Evolutionary conservation across 2,113 vertebrate species (phyloP).

Genomic region (Alouatta palliata): DNA sequence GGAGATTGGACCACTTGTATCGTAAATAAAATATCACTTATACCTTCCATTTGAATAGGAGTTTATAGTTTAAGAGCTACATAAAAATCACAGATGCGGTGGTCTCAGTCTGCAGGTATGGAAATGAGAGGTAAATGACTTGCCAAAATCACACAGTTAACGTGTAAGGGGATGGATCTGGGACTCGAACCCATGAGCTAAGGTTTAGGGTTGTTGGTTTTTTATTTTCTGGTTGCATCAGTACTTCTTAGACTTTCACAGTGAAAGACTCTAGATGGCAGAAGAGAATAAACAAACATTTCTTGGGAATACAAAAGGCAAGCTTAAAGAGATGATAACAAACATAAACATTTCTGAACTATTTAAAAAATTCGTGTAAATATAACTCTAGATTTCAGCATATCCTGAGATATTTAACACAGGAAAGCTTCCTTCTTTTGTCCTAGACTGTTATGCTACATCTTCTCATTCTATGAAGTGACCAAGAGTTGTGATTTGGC

Average conservation of each 20-base stretch:
- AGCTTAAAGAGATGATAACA: not conserved
- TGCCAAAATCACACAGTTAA: not conserved
- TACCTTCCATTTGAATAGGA: not conserved
- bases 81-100: not conserved
- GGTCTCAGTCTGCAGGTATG: not conserved
- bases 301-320: not conserved
- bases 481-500: not conserved
- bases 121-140: not conserved
- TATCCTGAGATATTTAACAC: not conserved
- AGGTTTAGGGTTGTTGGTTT: not conserved
- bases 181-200: not conserved
- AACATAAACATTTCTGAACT: not conserved
- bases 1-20: not conserved
- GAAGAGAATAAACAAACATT: not conserved
- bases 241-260: not conserved
- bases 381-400: not conserved
- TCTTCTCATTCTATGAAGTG: not conserved
- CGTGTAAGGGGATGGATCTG: not conserved
- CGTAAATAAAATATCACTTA: not conserved
- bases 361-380: not conserved
- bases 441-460: not conserved
- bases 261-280: not conserved
- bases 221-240: not conserved
- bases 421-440: not conserved
- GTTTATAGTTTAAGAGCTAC: not conserved